Base-by-base conservation (phyloP, 2,888 invertebrate species). In the Koerneria pararmatus region DNA sequence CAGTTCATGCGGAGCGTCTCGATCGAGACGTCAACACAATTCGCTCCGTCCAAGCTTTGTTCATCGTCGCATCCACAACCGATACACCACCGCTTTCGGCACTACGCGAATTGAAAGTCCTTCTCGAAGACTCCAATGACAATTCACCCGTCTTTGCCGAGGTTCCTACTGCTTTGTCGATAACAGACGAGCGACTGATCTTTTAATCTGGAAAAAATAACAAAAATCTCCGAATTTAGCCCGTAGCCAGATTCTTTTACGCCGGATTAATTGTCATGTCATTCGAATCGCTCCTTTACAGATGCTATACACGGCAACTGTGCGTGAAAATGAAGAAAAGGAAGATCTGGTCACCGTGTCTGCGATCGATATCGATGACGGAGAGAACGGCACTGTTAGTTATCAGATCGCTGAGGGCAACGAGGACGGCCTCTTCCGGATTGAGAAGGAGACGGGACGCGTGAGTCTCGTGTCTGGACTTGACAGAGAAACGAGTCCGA, bases 301-400 rank as follows among this genome's bases (percentile, higher is more conserved):
- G 68, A 53, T 64, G 32, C 53, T 66, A 15, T 71, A 74, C 59
- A 31, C 48, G 31, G 68, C 83, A 70, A 75, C 77, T 19, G 51
- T 75, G n/a, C 57, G 54, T 22, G 69, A 75, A 67, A 80, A 69
- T 53, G 58, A 60, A 3, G 69, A 71, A 11, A 65, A 69, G 4
- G 37, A 24, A 5, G 48, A 65, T 6, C 46, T 74, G 3, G 59
- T 73, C 90, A 91, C 84, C 88, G 88, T 95, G 65, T 91, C 91
- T 84, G 92, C 93, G 0, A 89, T 89, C 24, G 93, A 94, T 84
- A 89, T 89, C 0, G 92, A 93, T 83, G 88, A 89, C 74, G 91
- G 91, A 0, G 89, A 88, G 82, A 92, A 92, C 83, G 91, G 92
- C 6, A 88, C 90, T 80, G 91, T 94, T 1, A 89, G 89, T 78